Evolutionary conservation across 2,888 invertebrate genomes (phyloP).

Genomic region (Ichneumon xanthorius): DNA sequence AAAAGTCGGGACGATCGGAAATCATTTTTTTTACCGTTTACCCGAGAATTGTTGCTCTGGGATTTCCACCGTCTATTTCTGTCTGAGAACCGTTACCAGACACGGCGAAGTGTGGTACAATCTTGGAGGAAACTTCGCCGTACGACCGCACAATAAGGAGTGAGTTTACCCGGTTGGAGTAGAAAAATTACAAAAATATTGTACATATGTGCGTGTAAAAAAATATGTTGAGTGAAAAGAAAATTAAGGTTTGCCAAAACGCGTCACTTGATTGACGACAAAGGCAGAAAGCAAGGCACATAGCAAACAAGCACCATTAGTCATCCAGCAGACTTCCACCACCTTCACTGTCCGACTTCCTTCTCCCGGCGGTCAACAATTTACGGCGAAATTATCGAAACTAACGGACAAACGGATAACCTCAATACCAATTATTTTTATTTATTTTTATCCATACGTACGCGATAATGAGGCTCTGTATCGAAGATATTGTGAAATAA

Average conservation of each 20-base stretch:
- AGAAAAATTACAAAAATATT: neutral
- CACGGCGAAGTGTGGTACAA: constrained; percentile 74
- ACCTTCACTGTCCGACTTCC: neutral
- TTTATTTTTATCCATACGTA: neutral
- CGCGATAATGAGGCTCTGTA: neutral
- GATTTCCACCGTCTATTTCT: constrained; percentile 80
- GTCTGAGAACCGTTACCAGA: constrained; percentile 71
- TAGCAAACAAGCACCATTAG: neutral
- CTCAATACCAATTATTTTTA: neutral
- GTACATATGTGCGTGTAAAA: neutral
- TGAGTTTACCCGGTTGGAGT: constrained; percentile 71
- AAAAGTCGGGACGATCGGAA: constrained; percentile 66
- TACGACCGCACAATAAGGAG: constrained; percentile 71
- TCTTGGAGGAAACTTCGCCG: constrained; percentile 75
- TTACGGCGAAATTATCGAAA: neutral
- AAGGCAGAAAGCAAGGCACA: neutral
- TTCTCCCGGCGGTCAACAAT: neutral
- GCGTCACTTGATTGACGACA: neutral
- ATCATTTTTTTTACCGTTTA: constrained; percentile 74
- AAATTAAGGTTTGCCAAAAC: neutral
- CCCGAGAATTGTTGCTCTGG: constrained; percentile 72
- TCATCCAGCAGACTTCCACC: neutral
- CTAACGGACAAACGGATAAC: neutral
- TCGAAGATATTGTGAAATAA: neutral
- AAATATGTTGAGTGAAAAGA: neutral